Base-by-base conservation (phyloP, 1,140 invertebrate species). In the Heliconius eleuchia region DNA sequence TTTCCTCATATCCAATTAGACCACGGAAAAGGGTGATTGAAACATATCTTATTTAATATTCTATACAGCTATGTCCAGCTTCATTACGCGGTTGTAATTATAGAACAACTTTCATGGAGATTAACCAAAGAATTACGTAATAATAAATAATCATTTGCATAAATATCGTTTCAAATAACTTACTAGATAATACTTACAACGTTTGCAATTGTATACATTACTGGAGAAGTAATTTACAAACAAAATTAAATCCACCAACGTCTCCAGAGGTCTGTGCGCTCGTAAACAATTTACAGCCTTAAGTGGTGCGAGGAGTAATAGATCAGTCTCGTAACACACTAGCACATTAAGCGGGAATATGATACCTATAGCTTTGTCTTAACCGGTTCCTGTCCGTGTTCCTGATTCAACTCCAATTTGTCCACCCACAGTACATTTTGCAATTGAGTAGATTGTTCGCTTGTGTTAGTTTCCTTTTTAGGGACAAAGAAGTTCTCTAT, bases 341-440 rank as follows among this genome's bases (percentile, higher is more conserved):
- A 81, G 77, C 77, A 84, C 77, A 76, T 83, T 83, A 76, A 82
- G 70, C 80, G 57, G 82, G 82, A 80, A 83, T 83, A 85, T 83
- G 83, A 83, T 39, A 72, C 60, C 60, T 82, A 79, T 79, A 83
- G 79, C 80, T 79, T 71, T 82, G 80, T 76, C 66, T 80, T 79
- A 80, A 81, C 83, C 80, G 78, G 81, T 82, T 80, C 57, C 60
- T 30, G 79, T 52, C 72, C 75, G 71, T 78, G 82, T 83, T 81
- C 78, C 82, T 85, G 83, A 84, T 55, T 85, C 84, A 85, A 77
- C 84, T 80, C 72, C 84, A 85, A 84, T 85, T 84, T 84, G 84
- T 85, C 84, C 84, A 84, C 84, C 84, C 83, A 85, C 84, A 71
- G 80, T 73, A 85, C 77, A 83, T 85, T 85, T 84, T 80, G 83